Evolutionary conservation across 2,888 invertebrate genomes (phyloP).

Genomic region (Tenthredo scrophulariae): DNA sequence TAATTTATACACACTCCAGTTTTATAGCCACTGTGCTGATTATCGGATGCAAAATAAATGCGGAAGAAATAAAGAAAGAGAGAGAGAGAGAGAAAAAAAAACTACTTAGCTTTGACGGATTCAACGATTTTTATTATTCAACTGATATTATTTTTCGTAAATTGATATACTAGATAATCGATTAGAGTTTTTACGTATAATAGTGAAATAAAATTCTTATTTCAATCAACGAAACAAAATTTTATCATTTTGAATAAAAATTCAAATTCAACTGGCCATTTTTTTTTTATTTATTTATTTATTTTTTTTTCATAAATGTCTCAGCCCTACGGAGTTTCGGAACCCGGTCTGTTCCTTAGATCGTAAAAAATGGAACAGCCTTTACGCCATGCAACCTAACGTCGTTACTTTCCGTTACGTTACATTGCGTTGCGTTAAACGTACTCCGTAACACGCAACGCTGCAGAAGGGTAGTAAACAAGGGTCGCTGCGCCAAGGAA

Average conservation of each 20-base stretch:
- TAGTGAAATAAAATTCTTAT: too few relatives aligned
- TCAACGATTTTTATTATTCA: neutral
- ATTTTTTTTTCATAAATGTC: neutral
- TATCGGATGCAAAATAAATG: neutral
- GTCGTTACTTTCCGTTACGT: slow-evolving; percentile 50
- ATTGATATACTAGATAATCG: neutral
- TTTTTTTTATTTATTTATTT: neutral
- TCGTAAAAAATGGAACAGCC: slow-evolving; percentile 47
- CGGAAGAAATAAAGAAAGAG: neutral
- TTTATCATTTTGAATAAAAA: neutral
- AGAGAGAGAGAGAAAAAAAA: neutral
- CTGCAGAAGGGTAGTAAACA: slow-evolving; percentile 48
- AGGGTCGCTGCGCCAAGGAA: slow-evolving; percentile 39
- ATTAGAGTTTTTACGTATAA: neutral
- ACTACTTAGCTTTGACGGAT: neutral
- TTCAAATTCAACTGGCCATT: neutral
- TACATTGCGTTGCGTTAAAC: slow-evolving; percentile 49
- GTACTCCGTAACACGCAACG: slow-evolving; percentile 45
- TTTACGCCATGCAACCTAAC: slow-evolving; percentile 33
- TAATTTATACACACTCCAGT: neutral
- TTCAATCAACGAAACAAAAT: neutral
- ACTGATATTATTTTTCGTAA: neutral
- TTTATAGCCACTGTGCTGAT: neutral
- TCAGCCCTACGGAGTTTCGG: neutral
- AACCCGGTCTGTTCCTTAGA: slow-evolving; percentile 16